Base-by-base conservation (phyloP, 2,888 invertebrate species). In the Copidosoma aretas region DNA sequence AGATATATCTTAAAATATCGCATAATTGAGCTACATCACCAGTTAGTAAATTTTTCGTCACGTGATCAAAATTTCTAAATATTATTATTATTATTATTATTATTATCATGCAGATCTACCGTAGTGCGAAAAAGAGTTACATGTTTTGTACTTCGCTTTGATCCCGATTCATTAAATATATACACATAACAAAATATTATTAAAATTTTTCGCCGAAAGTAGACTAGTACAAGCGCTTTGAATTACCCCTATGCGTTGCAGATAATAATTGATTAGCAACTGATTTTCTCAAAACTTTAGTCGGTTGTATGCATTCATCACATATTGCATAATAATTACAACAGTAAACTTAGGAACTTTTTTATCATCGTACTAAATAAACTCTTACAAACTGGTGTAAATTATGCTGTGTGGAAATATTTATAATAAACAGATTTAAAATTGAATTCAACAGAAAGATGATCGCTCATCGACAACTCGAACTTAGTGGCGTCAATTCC, bases 1-100 rank as follows among this genome's bases (percentile, higher is more conserved):
- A 67, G 67, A 70, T 70, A 67, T 67, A 46, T 65, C 68, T 71
- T 71, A 68, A 63, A 64, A 58, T 57, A 70, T 65, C 68, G 65
- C 60, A 65, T 65, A 46, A 43, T 59, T 58, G 66, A 62, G 59
- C 51, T 62, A 60, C 65, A 46, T 60, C 60, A 61, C 39, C 60
- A 59, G 54, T 68, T 32, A 59, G 51, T 60, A 57, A 63, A 51
- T 3, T 53, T 59, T 60, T 60, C 32, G 14, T 56, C 65, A 61
- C 65, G 61, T 56, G 49, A 66, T 68, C 63, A 60, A 53, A 1
- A 60, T 64, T 71, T 68, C 64, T 24, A 14, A 58, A 60, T 43
- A 58, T 57, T 64, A 58, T 64, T 46, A 51, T 57, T 66, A 60
- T 57, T 66, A 68, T 68, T 64, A 71, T 68, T 17, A 52, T 57